These are phyloP conservation scores for Taenioides sp. DNA, from an alignment of 2,797 vertebrate species.

Conservation along the genomic window DNA sequence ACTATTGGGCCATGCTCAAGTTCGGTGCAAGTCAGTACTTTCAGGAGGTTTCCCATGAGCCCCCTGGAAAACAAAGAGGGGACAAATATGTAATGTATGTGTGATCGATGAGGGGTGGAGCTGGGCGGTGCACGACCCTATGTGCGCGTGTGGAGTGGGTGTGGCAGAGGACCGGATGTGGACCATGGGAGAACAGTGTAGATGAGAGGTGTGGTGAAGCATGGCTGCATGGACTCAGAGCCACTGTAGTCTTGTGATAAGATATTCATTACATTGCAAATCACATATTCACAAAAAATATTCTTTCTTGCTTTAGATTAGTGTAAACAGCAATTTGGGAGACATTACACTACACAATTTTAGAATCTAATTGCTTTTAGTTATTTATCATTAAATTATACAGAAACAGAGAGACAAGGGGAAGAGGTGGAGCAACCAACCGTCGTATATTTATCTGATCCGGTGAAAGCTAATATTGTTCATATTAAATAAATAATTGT, in stretches of 20 bases:
- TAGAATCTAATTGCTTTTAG: too few species aligned
- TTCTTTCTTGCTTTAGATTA: neutral
- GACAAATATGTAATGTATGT: constrained; percentile 75
- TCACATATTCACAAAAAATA: neutral
- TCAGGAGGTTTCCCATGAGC: constrained; percentile 97
- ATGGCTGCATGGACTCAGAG: constrained; percentile 65
- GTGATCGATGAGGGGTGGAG: constrained; percentile 64
- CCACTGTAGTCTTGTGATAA: constrained; percentile 53
- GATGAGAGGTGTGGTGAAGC: constrained; percentile 62
- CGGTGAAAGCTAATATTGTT: neutral
- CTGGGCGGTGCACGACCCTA: constrained; percentile 55
- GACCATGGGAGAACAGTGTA: constrained; percentile 50
- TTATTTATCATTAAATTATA: neutral
- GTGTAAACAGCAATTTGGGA: too few species aligned
- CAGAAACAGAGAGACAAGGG: neutral
- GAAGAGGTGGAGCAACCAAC: too few species aligned
- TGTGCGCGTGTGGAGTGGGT: constrained; percentile 46
- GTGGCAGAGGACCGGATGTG: constrained; percentile 46
- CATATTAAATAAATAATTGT: neutral
- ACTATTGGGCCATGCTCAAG: constrained; percentile 97
- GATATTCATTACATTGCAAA: neutral
- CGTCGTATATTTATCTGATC: neutral
- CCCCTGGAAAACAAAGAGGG: constrained; percentile 93
- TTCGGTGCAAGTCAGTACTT: constrained; percentile 95
- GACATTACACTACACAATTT: too few species aligned